phyloP scores from a whole-genome alignment of 2,113 vertebrate species.

The Tapirus terrestris region DNA sequence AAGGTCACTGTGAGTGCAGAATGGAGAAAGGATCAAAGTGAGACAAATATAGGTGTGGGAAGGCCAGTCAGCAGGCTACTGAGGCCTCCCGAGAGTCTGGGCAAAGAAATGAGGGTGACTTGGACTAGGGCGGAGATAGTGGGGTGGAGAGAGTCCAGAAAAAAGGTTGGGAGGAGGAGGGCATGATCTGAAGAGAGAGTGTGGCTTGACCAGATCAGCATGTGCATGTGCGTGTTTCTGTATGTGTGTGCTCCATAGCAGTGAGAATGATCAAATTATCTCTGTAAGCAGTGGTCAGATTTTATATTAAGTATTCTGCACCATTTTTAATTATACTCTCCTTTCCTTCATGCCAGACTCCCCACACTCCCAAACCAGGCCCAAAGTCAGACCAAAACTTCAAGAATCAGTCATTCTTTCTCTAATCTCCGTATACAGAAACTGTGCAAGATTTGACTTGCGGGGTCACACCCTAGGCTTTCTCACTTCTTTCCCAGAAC shows the following conservation, averaged over 20 bases:
- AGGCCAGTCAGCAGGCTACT: neutral
- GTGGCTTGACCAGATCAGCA: neutral
- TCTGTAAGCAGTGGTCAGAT: neutral
- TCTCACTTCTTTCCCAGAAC: constrained; percentile 33
- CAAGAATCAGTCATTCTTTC: neutral
- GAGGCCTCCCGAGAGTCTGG: neutral
- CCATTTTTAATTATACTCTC: neutral
- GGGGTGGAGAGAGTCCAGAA: neutral
- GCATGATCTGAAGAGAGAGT: neutral
- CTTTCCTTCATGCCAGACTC: neutral
- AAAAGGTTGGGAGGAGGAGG: neutral
- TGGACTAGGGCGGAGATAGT: neutral
- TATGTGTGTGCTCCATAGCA: neutral
- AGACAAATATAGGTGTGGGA: neutral
- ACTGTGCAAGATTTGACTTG: neutral
- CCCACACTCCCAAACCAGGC: neutral
- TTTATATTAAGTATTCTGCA: neutral
- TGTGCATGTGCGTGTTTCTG: too few species aligned
- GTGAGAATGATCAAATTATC: neutral
- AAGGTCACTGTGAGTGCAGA: neutral
- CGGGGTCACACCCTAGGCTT: neutral
- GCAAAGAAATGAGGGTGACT: neutral
- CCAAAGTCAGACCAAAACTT: neutral
- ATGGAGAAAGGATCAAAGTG: neutral
- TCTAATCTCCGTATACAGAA: neutral